Conservation (phyloP, 2,113 vertebrate genomes). For the Eulacestoma nigropectus region DNA sequence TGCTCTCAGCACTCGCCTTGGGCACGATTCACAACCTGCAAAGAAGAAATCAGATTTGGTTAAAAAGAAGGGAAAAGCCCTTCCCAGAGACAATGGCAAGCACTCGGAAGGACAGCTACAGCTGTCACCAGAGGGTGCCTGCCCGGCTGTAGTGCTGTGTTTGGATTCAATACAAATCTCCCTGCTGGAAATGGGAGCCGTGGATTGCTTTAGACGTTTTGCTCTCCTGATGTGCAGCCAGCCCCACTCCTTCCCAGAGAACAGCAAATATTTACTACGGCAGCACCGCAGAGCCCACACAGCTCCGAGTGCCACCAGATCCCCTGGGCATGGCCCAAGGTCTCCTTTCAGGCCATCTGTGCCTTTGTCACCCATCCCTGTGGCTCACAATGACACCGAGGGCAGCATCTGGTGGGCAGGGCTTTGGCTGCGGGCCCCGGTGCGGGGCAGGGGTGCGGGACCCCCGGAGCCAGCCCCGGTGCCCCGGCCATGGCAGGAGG, state of each 20-base stretch:
- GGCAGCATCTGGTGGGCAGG: not conserved
- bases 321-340: not conserved
- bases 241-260: not conserved
- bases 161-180: not conserved
- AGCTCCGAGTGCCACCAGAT: not conserved
- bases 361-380: not conserved
- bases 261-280: constrained; percentile 19
- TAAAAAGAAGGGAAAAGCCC: not conserved
- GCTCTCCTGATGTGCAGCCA: not conserved
- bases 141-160: accelerated
- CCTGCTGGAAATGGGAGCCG: not conserved
- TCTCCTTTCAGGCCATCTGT: constrained; percentile 21
- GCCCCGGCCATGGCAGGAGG: accelerated
- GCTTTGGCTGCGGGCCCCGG: accelerated
- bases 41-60: not conserved
- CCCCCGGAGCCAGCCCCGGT: not conserved
- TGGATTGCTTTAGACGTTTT: not conserved
- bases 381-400: not conserved
- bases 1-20: not conserved
- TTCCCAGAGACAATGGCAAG: not conserved
- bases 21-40: constrained; percentile 23
- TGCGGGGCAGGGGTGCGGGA: not conserved
- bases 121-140: not conserved
- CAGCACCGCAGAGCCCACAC: not conserved
- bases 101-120: not conserved